phyloP scores from a whole-genome alignment of 2,113 vertebrate genomes.

The Clarias gariepinus region DNA sequence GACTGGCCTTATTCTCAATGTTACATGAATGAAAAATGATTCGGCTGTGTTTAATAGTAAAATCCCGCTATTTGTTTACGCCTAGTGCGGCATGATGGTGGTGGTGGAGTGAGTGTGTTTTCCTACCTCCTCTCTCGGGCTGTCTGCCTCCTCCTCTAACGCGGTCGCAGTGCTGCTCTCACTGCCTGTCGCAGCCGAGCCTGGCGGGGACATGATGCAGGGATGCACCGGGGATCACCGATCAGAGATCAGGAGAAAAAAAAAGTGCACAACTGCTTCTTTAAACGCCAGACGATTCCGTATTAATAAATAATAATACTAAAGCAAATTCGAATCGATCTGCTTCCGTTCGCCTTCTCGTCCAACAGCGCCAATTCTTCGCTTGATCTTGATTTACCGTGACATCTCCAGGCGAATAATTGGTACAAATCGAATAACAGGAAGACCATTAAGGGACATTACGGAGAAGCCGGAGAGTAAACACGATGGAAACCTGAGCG shows the following conservation, averaged over 20 bases:
- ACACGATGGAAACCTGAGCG: constrained; percentile 17
- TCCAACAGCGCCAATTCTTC: constrained; percentile 13
- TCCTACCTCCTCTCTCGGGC: constrained; percentile 72
- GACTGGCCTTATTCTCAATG: not conserved
- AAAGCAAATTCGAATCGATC: not conserved
- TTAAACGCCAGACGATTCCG: constrained; percentile 6
- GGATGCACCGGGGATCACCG: constrained; percentile 56
- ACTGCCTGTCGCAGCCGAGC: constrained; percentile 71
- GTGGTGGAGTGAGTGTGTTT: not conserved
- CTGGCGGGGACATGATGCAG: constrained; percentile 70
- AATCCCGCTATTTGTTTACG: not conserved
- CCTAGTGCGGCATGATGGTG: not conserved
- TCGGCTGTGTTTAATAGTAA: not conserved
- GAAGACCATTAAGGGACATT: constrained; percentile 7
- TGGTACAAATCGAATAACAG: not conserved
- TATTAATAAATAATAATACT: not conserved
- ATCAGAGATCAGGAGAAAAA: not conserved
- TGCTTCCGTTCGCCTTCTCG: not conserved
- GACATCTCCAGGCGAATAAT: not conserved
- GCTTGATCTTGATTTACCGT: constrained; percentile 11
- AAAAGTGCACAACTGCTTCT: not conserved
- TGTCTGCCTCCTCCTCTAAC: constrained; percentile 70
- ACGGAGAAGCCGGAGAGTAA: not conserved
- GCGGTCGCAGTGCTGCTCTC: constrained; percentile 71
- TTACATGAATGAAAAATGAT: not conserved